These are phyloP conservation scores for Microcebus tavaratra DNA, from an alignment of 2,113 vertebrate genomes.

Conservation along the genomic window DNA sequence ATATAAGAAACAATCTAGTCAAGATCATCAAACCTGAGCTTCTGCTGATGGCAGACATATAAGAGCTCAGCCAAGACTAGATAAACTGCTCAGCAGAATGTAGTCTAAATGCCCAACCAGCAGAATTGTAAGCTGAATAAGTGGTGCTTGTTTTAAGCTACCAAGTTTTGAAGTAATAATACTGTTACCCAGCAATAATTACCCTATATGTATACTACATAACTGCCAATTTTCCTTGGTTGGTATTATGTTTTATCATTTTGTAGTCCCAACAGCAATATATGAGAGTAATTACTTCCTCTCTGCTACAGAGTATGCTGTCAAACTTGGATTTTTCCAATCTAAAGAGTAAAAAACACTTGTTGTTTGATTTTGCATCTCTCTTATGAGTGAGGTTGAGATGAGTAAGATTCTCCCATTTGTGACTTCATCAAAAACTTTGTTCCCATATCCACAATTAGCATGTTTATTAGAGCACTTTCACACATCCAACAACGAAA, in stretches of 20 bases:
- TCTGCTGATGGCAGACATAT: neutral
- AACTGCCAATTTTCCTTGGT: neutral
- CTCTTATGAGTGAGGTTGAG: neutral
- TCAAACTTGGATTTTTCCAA: neutral
- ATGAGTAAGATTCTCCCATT: neutral
- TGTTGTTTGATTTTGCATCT: neutral
- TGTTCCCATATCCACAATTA: neutral
- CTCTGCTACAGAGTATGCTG: neutral
- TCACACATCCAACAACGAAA: neutral
- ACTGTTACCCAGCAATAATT: neutral
- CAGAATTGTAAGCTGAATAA: neutral
- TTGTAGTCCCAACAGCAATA: neutral
- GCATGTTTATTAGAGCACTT: neutral
- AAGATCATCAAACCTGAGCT: neutral
- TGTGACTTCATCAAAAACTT: neutral
- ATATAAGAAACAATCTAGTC: neutral
- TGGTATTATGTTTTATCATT: neutral
- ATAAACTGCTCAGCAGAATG: neutral
- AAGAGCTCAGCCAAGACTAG: neutral
- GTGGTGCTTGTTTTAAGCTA: neutral
- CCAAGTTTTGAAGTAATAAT: neutral
- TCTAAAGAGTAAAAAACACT: neutral
- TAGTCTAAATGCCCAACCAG: neutral
- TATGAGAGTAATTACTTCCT: neutral
- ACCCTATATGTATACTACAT: neutral